These are phyloP conservation scores for Sarcophaga bullata DNA, from an alignment of 1,140 invertebrate species.

Conservation along the genomic window DNA sequence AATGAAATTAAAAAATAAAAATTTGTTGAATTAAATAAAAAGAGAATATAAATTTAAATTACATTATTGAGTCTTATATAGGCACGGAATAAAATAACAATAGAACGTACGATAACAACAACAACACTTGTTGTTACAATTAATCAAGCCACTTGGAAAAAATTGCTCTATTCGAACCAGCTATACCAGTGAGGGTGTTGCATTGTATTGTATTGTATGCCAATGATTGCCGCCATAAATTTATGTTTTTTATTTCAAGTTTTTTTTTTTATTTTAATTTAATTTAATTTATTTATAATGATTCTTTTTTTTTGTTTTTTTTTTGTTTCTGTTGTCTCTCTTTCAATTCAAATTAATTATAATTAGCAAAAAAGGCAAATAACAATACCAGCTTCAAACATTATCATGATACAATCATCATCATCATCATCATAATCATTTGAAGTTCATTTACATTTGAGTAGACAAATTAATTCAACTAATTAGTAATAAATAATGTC, in stretches of 20 bases:
- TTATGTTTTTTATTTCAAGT: background rate
- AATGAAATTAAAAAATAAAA: background rate
- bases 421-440: background rate
- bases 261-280: slow-evolving; percentile 7
- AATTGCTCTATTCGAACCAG: too few relatives aligned
- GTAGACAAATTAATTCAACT: slow-evolving; percentile 15
- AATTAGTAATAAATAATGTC: slow-evolving; percentile 1
- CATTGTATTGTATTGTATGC: background rate
- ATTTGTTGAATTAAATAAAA: background rate
- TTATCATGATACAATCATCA: background rate
- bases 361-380: background rate
- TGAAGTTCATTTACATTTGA: slow-evolving; percentile 26
- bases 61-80: background rate
- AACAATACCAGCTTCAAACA: too few relatives aligned
- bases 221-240: background rate
- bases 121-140: background rate
- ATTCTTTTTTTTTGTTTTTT: slow-evolving; percentile 3
- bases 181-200: background rate
- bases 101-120: too few relatives aligned
- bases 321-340: background rate
- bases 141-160: background rate
- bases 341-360: slow-evolving; percentile 35
- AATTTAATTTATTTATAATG: slow-evolving; percentile 32
- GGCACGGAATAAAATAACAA: background rate
- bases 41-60: slow-evolving; percentile 2